A percentile compares a stretch with the other conserved stretches of the same genome.
phyloP scores from a whole-genome alignment of 2,888 invertebrate species.

The Lasioglossum zephyrum region DNA sequence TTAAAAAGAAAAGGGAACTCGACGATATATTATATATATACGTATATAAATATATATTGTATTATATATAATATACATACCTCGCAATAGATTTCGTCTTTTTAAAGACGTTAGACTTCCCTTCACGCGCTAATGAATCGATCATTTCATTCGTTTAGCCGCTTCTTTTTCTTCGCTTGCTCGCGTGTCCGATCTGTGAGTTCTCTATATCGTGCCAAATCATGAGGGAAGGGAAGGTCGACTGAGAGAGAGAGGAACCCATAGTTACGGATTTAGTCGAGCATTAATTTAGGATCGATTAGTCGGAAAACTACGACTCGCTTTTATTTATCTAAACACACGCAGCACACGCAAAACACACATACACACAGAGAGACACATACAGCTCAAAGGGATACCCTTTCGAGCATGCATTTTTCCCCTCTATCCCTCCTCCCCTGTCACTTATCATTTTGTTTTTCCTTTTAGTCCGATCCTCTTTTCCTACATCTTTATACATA shows the following conservation, averaged over 20 bases:
- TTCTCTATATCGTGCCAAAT: conserved; percentile 73
- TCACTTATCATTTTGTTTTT: conserved; percentile 20
- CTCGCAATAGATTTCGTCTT: conserved; percentile 67
- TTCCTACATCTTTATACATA: neutral
- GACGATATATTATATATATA: conserved; percentile 30
- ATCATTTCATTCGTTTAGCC: conserved; percentile 44
- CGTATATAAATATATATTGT: neutral
- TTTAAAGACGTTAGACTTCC: conserved; percentile 43
- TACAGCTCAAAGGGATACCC: conserved; percentile 3
- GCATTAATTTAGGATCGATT: conserved; percentile 35
- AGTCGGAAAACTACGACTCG: neutral
- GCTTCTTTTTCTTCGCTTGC: conserved; percentile 44
- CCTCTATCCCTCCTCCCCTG: neutral
- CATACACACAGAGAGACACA: neutral
- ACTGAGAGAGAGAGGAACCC: conserved; percentile 21
- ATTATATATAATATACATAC: conserved; percentile 56
- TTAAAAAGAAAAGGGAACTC: conserved; percentile 36
- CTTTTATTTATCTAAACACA: conserved; percentile 29
- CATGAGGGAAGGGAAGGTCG: conserved; percentile 53
- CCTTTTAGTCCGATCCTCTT: neutral
- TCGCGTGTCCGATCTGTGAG: conserved; percentile 71
- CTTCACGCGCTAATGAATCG: conserved; percentile 34
- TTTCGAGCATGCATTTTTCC: conserved; percentile 35
- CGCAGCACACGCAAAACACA: neutral
- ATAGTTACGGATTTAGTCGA: conserved; percentile 35